Evolutionary conservation across 2,797 vertebrate genomes (phyloP).

Genomic region (Helostoma temminkii): DNA sequence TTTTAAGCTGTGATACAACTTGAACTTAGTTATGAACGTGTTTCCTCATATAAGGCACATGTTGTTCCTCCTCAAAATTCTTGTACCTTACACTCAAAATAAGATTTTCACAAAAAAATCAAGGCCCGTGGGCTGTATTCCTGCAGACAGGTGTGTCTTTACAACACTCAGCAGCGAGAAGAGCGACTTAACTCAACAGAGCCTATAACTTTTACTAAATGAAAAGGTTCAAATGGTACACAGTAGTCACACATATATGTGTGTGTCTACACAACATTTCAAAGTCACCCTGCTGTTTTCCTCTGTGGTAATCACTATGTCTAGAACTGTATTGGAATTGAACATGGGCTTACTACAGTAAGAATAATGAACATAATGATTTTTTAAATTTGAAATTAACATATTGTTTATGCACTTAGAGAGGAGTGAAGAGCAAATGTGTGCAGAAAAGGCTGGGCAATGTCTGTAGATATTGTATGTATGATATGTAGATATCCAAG

Average conservation of each 20-base stretch:
- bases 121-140: neutral
- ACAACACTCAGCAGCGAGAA: slow-evolving; percentile 1
- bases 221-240: neutral
- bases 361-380: neutral
- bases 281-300: neutral
- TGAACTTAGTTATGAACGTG: slow-evolving; percentile 6
- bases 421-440: slow-evolving; percentile 21
- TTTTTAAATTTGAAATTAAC: slow-evolving; percentile 4
- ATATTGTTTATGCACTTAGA: slow-evolving; percentile 11
- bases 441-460: slow-evolving; percentile 22
- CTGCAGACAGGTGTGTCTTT: slow-evolving; percentile 35
- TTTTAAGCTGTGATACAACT: slow-evolving; percentile 8
- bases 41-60: slow-evolving; percentile 5
- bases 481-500: slow-evolving; percentile 1
- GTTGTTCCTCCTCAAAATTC: neutral
- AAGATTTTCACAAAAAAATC: slow-evolving; percentile 6
- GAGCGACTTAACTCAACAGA: slow-evolving; percentile 1
- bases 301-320: neutral
- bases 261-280: neutral
- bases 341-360: too few species aligned
- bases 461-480: too few species aligned
- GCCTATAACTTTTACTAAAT: slow-evolving; percentile 13
- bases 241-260: neutral
- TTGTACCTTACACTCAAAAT: slow-evolving; percentile 6
- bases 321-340: too few species aligned